Evolutionary conservation across 2,888 invertebrate genomes (phyloP), one percentile per base, ranked within the genome.

Genomic region (Ypsolopha sequella): DNA sequence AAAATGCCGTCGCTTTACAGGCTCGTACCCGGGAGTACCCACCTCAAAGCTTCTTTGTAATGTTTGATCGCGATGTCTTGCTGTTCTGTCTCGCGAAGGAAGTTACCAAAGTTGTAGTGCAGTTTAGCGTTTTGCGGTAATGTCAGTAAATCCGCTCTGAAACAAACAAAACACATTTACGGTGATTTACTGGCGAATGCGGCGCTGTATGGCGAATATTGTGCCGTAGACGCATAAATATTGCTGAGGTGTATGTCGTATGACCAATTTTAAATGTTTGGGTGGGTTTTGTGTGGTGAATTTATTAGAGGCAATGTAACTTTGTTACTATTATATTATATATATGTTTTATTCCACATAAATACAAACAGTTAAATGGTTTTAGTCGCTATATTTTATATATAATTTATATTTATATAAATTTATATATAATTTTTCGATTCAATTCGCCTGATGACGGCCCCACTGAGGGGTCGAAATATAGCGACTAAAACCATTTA

Each of bases 41-140:
- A 95, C 95, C 92, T 91, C 61, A 95, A 84, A 56, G 95, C 94
- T 76, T 91, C 90, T 75, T 90, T 90, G 87, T 95, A 95, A 85
- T 95, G 95, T 64, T 89, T 82, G 69, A 92, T 91, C 53, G 95
- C 95, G 60, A 88, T 82, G 64, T 92, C 91, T 58, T 90, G 89
- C 65, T 91, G 89, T 50, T 92, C 92, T 24, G 90, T 89, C 77
- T 95, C 95, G 61, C 93, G 89, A 56, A 94, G 90, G 74, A 92
- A 92, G 89, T 96, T 96, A 53, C 92, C 96, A 68, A 92, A 95
- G 89, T 96, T 96, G 89, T 95, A 96, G 87, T 95, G 95, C 90
- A 95, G 92, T 88, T 96, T 96, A 61, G 95, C 95, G 80, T 96
- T 96, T 77, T 93, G 91, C 49, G 95, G 95, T 63, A 95, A 81